Conservation (phyloP, 2,113 vertebrate species). For the Myodes glareolus region DNA sequence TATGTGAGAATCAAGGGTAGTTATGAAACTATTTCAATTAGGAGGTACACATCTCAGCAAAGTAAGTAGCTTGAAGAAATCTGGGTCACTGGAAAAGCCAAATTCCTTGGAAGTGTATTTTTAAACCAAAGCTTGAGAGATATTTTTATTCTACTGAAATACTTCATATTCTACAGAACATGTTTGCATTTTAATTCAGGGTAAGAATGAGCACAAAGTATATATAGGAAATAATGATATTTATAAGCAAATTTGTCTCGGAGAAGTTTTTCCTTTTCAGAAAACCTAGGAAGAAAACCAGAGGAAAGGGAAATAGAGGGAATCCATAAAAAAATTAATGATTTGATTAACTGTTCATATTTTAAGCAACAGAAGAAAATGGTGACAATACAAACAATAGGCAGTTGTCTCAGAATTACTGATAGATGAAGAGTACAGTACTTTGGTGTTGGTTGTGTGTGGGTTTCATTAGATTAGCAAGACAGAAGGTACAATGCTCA, state of each 20-base stretch:
- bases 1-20: background rate
- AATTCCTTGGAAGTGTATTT: conserved; percentile 29
- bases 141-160: conserved; percentile 41
- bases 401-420: background rate
- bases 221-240: background rate
- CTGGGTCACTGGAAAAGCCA: conserved; percentile 55
- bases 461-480: background rate
- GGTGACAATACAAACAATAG: background rate
- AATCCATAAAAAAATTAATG: background rate
- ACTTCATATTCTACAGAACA: conserved; percentile 61
- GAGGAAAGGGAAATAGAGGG: background rate
- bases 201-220: background rate
- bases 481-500: background rate
- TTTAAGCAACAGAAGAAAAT: background rate
- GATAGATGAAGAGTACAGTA: background rate
- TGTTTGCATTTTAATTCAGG: conserved; percentile 58
- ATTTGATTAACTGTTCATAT: background rate
- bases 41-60: background rate
- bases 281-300: background rate
- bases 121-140: conserved; percentile 50
- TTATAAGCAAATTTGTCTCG: background rate
- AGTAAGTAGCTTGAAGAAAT: conserved; percentile 33
- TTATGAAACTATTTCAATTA: conserved; percentile 59
- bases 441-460: background rate
- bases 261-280: background rate